Evolutionary conservation across 2,888 invertebrate species (phyloP).

Genomic region (Dione vanillae): DNA sequence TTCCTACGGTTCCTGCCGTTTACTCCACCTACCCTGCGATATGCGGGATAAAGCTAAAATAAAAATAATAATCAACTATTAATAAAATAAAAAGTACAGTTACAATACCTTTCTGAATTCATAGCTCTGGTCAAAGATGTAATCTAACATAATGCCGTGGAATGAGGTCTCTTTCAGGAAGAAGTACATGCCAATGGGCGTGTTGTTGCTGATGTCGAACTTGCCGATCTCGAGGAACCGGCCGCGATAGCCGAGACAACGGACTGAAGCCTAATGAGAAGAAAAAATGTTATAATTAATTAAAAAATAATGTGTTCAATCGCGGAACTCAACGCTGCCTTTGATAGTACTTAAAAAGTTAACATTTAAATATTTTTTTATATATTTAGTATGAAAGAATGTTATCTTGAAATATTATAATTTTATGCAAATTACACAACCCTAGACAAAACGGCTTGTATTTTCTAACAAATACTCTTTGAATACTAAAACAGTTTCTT

Average conservation of each 20-base stretch:
- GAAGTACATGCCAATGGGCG: conserved; percentile 87
- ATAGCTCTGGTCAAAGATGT: conserved; percentile 73
- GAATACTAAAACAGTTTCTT: background rate
- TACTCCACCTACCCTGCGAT: too few relatives aligned
- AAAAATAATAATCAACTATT: too few relatives aligned
- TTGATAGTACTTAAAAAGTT: too few relatives aligned
- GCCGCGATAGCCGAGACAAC: conserved; percentile 83
- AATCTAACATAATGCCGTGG: conserved; percentile 82
- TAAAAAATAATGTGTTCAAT: background rate
- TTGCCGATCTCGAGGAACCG: conserved; percentile 92
- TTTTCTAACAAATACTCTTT: background rate
- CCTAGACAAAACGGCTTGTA: background rate
- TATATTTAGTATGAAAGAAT: too few relatives aligned
- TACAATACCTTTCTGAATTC: conserved; percentile 68
- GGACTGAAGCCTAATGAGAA: conserved; percentile 70
- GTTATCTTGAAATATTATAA: background rate
- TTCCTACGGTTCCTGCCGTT: too few relatives aligned
- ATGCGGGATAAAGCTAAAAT: too few relatives aligned
- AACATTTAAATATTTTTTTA: too few relatives aligned
- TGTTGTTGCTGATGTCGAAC: conserved; percentile 89
- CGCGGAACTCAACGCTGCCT: background rate
- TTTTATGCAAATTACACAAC: background rate
- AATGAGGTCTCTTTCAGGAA: conserved; percentile 86
- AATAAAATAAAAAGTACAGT: background rate
- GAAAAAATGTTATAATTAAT: background rate